Conservation (phyloP, 2,888 invertebrate genomes). For the Diploptera punctata region DNA sequence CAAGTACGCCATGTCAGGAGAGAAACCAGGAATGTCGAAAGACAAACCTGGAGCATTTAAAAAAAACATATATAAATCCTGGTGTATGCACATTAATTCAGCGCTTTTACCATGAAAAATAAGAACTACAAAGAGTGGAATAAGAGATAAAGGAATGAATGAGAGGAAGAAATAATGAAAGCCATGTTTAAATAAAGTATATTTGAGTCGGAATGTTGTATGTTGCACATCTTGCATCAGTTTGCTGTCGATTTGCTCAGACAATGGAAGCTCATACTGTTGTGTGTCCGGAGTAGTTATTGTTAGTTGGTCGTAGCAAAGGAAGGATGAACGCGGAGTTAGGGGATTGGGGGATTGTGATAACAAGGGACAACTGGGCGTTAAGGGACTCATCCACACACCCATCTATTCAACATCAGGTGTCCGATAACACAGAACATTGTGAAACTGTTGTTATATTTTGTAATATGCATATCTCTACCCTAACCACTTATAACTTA, state of each 20-base stretch:
- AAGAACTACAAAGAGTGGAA: no score
- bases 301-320: neutral
- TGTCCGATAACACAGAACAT: neutral
- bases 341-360: neutral
- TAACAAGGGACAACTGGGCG: neutral
- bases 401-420: slow-evolving; percentile 2
- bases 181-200: neutral
- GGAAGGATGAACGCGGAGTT: slow-evolving; percentile 1
- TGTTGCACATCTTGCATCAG: slow-evolving; percentile 5
- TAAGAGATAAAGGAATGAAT: no score
- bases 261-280: neutral
- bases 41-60: no score
- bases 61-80: no score
- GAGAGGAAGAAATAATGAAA: no score
- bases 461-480: no score
- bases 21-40: no score
- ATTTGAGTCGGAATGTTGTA: neutral
- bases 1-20: no score
- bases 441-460: no score
- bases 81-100: no score
- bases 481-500: no score
- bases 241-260: slow-evolving; percentile 1
- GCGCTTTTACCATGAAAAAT: no score
- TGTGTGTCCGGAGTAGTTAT: neutral
- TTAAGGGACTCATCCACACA: slow-evolving; percentile 1